Conservation (phyloP, 2,797 vertebrate genomes). For the Momotus momota region DNA sequence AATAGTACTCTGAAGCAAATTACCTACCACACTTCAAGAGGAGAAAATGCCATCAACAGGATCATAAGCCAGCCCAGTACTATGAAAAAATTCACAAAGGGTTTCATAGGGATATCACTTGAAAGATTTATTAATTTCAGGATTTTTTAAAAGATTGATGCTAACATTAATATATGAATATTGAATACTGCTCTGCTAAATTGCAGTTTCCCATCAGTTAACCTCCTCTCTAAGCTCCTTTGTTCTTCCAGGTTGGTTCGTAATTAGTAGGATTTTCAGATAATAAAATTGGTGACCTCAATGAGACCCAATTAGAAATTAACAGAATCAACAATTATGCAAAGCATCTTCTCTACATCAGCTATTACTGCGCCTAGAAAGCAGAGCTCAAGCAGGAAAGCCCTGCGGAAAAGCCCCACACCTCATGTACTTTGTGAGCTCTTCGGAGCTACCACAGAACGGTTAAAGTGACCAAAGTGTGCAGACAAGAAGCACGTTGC, state of each 20-base stretch:
- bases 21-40: not conserved
- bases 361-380: not conserved
- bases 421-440: not conserved
- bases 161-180: not conserved
- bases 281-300: not conserved
- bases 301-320: not conserved
- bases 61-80: not conserved
- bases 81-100: not conserved
- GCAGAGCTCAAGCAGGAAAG: not conserved
- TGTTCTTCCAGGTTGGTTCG: not conserved
- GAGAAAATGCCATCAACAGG: not conserved
- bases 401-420: not conserved
- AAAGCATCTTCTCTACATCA: not conserved
- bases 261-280: not conserved
- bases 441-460: not conserved
- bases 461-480: not conserved
- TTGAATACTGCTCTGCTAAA: not conserved
- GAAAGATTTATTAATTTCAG: not conserved
- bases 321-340: not conserved
- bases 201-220: not conserved
- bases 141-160: not conserved
- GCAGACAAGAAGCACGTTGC: not conserved
- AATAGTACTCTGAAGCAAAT: not conserved
- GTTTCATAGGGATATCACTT: not conserved
- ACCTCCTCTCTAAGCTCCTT: not conserved